phyloP scores from a whole-genome alignment of 1,140 invertebrate genomes.

The Bombyx mandarina region DNA sequence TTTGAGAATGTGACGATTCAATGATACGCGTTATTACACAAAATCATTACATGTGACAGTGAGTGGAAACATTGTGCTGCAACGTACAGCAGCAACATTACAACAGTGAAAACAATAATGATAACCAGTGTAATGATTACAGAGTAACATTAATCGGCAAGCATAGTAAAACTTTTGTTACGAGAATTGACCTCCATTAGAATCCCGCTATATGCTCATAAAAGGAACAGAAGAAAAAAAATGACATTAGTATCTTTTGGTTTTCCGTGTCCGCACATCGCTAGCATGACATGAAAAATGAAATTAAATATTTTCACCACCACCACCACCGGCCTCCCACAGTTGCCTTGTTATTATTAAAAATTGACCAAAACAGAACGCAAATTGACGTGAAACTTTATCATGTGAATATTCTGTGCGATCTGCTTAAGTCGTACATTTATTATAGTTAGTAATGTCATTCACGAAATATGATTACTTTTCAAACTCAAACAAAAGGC shows the following conservation, averaged over 20 bases:
- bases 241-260: slow-evolving; percentile 54
- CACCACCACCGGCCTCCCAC: slow-evolving; percentile 6
- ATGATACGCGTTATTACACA: slow-evolving; percentile 47
- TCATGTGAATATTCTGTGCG: no score
- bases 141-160: slow-evolving; percentile 55
- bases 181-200: slow-evolving; percentile 66
- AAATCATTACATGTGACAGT: slow-evolving; percentile 79
- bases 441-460: no score
- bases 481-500: no score
- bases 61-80: slow-evolving; percentile 68
- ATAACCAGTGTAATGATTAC: slow-evolving; percentile 34
- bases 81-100: slow-evolving; percentile 29
- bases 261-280: not conserved
- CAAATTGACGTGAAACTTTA: no score
- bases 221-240: slow-evolving; percentile 64
- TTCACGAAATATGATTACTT: no score
- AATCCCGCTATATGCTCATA: slow-evolving; percentile 68
- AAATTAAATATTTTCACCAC: slow-evolving; percentile 29
- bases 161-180: slow-evolving; percentile 63
- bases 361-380: no score
- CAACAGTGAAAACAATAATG: slow-evolving; percentile 31
- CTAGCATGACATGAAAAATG: not conserved
- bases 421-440: no score
- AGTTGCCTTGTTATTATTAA: no score
- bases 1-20: slow-evolving; percentile 25